phyloP scores from a whole-genome alignment of 2,113 vertebrate species.

The Channa maculata region DNA sequence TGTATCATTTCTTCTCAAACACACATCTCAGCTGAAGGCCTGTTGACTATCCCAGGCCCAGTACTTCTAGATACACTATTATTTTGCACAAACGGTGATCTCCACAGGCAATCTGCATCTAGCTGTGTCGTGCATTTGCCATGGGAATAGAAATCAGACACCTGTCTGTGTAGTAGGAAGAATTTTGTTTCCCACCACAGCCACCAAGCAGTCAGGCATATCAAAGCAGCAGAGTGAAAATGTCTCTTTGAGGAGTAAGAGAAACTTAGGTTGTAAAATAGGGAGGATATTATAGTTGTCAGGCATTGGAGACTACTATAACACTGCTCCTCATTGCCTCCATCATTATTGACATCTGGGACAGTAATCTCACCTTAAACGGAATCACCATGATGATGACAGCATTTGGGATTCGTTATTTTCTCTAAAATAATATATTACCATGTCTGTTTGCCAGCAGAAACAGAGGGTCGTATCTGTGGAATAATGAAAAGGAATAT shows the following conservation, averaged over 20 bases:
- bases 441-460: neutral
- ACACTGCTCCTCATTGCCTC: conserved; percentile 54
- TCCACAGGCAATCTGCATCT: conserved; percentile 83
- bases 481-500: conserved; percentile 10
- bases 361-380: conserved; percentile 70
- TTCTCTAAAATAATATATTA: conserved; percentile 43
- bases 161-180: conserved; percentile 58
- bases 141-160: conserved; percentile 80
- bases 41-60: conserved; percentile 32
- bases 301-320: conserved; percentile 68
- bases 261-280: conserved; percentile 63
- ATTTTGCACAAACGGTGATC: conserved; percentile 77
- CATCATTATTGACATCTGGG: conserved; percentile 69
- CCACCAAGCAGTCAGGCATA: conserved; percentile 69
- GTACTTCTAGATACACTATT: conserved; percentile 73
- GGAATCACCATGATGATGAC: conserved; percentile 63
- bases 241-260: conserved; percentile 60
- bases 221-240: conserved; percentile 71
- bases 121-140: conserved; percentile 67
- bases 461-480: neutral
- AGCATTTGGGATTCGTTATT: conserved; percentile 62
- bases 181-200: conserved; percentile 39
- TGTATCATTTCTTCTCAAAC: conserved; percentile 78
- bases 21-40: conserved; percentile 66
- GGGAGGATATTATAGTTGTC: conserved; percentile 54